Base-by-base conservation (phyloP, 2,797 vertebrate species). In the Oreochromis grahami region DNA sequence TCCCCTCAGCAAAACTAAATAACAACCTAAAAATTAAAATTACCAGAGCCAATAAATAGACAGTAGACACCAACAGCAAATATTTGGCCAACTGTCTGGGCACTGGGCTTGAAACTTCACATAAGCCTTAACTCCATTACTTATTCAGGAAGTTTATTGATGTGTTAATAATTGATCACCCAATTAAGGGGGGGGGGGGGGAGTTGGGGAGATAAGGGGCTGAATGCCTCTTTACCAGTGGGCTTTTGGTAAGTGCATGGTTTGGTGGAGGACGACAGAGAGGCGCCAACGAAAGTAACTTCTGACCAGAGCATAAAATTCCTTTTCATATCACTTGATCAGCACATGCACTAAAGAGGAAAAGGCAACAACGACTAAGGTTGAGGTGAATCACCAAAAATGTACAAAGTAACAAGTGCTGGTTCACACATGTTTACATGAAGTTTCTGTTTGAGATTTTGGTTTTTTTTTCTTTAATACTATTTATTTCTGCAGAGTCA, bases 81-180 rank as follows among this genome's bases (percentile, higher is more conserved):
- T 95, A 95, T 96, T 95, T 96, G 94, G 87, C 88, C 84, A 90
- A 93, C 91, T 81, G 92, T 94, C 92, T 94, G 90, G 90, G 88
- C 91, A 90, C 89, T 84, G 89, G 89, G 93, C 92, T 87, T 77
- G 86, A 88, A 94, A 91, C 90, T 91, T 86, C 86, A 87, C 91
- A 93, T 90, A 89, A 92, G 92, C 94, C 87, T 92, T 89, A 87
- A 91, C 87, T 78, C 84, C 96, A 96, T 96, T 93, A 96, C 92
- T 96, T 95, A 97, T 97, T 96, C 93, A 96, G 94, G 92, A 89
- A 93, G 88, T 95, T 95, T 96, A 97, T 96, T 96, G 93, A 95
- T 93, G 93, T 95, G 94, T 96, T 96, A 97, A 97, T 97, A 96
- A 96, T 97, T 97, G 91, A 97, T 97, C 94, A 96, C 87, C 94